Base-by-base conservation (phyloP, 2,113 vertebrate species). In the Phrynosoma blainvillii region DNA sequence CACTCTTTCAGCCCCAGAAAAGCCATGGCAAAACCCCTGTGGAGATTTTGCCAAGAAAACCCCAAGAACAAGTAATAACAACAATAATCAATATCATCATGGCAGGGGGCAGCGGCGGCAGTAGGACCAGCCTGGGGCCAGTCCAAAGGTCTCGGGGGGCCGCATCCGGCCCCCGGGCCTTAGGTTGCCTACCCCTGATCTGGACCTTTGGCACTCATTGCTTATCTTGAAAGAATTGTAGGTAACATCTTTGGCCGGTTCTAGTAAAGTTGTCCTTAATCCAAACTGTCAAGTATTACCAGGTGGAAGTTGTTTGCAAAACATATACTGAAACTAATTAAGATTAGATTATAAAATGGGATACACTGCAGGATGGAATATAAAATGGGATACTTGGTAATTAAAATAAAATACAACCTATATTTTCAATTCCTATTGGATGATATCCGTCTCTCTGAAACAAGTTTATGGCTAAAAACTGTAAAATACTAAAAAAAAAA, bases 251-350 rank as follows among this genome's bases (percentile, higher is more conserved):
- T 78, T 84, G 10, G 36, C 14, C 74, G 89, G 42, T 68, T 85
- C 2, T 73, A 52, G 87, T 79, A 47, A 91, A 65, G 23, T 56
- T 0, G 0, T 70, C 68, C 73, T 84, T 73, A 25, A 89, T 76
- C 16, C 79, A 40, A 88, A 88, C 59, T 1, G 25, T 84, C 91
- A 42, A 66, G 68, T 89, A 84, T 40, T 42, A 76, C 82, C 91
- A 8, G 82, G 77, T 68, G 70, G 84, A 86, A 2, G 47, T 0
- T 12, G 52, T 18, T 77, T 56, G 1, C 84, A 93, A 92, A 91
- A 89, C 86, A 91, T 88, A 84, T 87, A 94, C 84, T 56, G 4
- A 30, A 90, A 90, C 82, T 2, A 89, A 70, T 90, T 87, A n/a
- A 76, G 76, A 90, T 90, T 47, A n/a, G 30, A 79, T 56, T 79